Evolutionary conservation across 2,888 invertebrate species (phyloP).

Genomic region (Dasysyrphus tricinctus): DNA sequence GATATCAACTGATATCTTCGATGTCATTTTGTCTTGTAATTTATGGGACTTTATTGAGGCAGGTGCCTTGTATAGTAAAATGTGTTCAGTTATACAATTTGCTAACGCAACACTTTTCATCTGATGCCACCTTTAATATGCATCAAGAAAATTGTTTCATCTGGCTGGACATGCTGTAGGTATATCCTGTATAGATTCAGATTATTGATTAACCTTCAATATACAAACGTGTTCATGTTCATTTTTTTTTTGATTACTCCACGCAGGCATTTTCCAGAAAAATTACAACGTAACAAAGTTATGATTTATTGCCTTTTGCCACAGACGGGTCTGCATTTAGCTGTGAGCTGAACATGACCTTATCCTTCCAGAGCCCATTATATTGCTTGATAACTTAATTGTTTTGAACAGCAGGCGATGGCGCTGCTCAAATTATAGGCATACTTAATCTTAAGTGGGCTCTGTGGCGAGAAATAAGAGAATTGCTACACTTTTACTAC

Average conservation of each 20-base stretch:
- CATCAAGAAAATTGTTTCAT: conserved; percentile 22
- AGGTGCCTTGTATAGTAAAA: conserved; percentile 16
- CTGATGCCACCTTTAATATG: conserved; percentile 18
- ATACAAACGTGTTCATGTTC: background rate
- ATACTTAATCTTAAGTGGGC: conserved; percentile 41
- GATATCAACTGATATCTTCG: conserved; percentile 42
- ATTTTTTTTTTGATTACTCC: background rate
- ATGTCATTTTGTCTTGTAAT: conserved; percentile 49
- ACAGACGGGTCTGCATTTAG: background rate
- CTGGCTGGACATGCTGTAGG: conserved; percentile 37
- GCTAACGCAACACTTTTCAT: conserved; percentile 32
- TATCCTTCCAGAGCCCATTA: conserved; percentile 49
- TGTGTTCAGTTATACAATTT: background rate
- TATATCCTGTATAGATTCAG: background rate
- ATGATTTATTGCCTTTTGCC: conserved; percentile 56
- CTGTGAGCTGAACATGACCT: conserved; percentile 21
- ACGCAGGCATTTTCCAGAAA: background rate
- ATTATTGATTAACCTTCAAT: conserved; percentile 52
- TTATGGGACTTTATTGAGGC: conserved; percentile 44
- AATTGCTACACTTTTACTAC: conserved; percentile 52
- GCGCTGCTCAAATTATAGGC: conserved; percentile 33
- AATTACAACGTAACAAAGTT: background rate
- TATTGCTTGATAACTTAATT: conserved; percentile 69
- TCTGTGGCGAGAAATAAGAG: conserved; percentile 10
- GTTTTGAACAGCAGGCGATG: conserved; percentile 42